Conservation (phyloP, 2,113 vertebrate genomes). For the Ranitomeya imitator region DNA sequence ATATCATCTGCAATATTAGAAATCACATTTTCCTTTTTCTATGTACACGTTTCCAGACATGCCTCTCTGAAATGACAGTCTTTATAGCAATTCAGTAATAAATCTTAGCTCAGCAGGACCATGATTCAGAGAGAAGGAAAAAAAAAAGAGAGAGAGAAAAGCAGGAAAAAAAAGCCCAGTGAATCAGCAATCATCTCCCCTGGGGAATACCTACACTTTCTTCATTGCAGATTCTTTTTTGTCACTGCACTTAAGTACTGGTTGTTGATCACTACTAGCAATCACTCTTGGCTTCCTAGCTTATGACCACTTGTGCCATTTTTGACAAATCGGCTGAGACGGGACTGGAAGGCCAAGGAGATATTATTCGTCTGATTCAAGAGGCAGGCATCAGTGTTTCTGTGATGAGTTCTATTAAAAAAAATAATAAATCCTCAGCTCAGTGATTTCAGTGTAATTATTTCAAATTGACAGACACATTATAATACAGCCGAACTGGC, state of each 20-base stretch:
- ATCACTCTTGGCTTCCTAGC: constrained; percentile 47
- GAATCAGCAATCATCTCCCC: constrained; percentile 44
- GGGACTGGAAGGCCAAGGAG: constrained; percentile 53
- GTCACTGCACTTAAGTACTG: constrained; percentile 44
- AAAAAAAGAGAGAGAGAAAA: constrained; percentile 46
- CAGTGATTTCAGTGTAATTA: constrained; percentile 59
- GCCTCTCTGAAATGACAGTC: constrained; percentile 49
- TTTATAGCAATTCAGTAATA: constrained; percentile 51
- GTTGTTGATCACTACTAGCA: constrained; percentile 57
- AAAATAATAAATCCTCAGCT: constrained; percentile 58
- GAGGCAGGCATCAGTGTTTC: constrained; percentile 54
- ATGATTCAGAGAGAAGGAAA: constrained; percentile 41
- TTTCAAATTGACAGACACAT: constrained; percentile 58
- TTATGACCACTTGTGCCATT: constrained; percentile 43
- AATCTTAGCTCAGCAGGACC: constrained; percentile 58
- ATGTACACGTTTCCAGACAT: constrained; percentile 51
- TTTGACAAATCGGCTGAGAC: constrained; percentile 53
- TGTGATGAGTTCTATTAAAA: constrained; percentile 59
- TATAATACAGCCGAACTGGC: constrained; percentile 53
- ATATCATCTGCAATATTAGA: constrained; percentile 53
- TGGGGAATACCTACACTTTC: constrained; percentile 57
- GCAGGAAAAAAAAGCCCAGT: constrained; percentile 46
- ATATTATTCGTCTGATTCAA: constrained; percentile 59
- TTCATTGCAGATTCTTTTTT: constrained; percentile 54
- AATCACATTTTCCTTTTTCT: constrained; percentile 50